Percentiles rank a stretch among this genome's conserved stretches.
Conservation (phyloP, 2,797 vertebrate species). For the Dermochelys coriacea region DNA sequence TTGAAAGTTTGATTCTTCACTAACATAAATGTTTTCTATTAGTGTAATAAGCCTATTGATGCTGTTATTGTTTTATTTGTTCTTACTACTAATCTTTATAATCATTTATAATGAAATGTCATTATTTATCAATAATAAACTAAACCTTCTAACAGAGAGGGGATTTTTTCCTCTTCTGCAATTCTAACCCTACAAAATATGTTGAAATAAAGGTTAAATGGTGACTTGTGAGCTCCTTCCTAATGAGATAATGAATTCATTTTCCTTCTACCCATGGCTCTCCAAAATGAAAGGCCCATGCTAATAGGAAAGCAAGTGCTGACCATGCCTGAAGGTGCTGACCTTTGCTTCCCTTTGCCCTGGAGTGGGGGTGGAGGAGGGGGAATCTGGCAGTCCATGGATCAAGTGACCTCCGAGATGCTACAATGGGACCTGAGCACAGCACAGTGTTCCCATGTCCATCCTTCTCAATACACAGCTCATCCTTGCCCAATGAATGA, state of each 20-base stretch:
- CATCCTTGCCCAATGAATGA: not conserved
- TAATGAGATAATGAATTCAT: not conserved
- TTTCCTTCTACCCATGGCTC: not conserved
- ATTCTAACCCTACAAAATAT: not conserved
- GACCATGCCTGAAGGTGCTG: slow-evolving; percentile 67
- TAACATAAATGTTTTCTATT: not conserved
- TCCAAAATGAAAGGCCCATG: not conserved
- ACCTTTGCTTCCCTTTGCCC: slow-evolving; percentile 79
- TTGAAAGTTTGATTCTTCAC: not conserved
- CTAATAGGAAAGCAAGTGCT: not conserved
- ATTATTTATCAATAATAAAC: not conserved
- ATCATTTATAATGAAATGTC: not conserved
- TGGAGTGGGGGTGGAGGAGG: slow-evolving; percentile 26
- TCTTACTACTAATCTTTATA: not conserved
- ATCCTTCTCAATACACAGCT: not conserved
- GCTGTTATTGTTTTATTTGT: not conserved
- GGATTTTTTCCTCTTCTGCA: not conserved
- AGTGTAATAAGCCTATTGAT: not conserved
- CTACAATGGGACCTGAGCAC: not conserved
- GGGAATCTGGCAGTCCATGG: slow-evolving; percentile 39
- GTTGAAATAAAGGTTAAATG: not conserved
- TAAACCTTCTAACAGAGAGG: not conserved
- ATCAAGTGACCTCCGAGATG: slow-evolving; percentile 54
- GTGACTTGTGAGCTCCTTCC: not conserved
- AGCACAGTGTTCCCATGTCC: not conserved